Conservation (phyloP, 2,113 vertebrate species). For the Halcyon senegalensis region DNA sequence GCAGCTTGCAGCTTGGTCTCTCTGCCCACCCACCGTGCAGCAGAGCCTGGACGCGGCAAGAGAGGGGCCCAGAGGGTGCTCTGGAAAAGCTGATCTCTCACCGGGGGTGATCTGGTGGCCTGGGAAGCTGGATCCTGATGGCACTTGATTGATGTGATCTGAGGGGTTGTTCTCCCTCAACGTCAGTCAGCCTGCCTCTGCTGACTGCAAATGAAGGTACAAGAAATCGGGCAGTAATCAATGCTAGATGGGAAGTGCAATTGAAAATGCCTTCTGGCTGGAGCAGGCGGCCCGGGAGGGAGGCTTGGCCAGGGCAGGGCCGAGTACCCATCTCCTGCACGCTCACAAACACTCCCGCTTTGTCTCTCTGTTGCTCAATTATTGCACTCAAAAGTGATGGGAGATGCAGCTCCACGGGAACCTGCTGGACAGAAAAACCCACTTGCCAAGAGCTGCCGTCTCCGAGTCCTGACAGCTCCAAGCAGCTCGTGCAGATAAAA, state of each 20-base stretch:
- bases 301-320: not conserved
- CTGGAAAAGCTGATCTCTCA: not conserved
- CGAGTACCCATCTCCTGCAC: fast-evolving
- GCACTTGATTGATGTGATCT: constrained; percentile 28
- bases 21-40: fast-evolving
- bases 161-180: not conserved
- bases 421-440: not conserved
- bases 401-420: not conserved
- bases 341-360: fast-evolving
- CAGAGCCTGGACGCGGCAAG: not conserved
- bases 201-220: constrained; percentile 39
- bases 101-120: not conserved
- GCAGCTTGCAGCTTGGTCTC: not conserved
- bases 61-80: not conserved
- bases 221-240: not conserved
- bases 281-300: not conserved
- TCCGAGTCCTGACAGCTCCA: not conserved
- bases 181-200: not conserved
- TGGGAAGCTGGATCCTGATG: not conserved
- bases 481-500: not conserved
- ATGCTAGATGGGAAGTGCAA: not conserved
- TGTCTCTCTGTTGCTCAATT: not conserved
- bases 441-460: not conserved
- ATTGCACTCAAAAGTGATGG: not conserved
- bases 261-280: not conserved